Percentiles rank a stretch among this genome's conserved stretches.
These are phyloP conservation scores for Eubasilissa regina DNA, from an alignment of 1,140 invertebrate species.

Conservation along the genomic window DNA sequence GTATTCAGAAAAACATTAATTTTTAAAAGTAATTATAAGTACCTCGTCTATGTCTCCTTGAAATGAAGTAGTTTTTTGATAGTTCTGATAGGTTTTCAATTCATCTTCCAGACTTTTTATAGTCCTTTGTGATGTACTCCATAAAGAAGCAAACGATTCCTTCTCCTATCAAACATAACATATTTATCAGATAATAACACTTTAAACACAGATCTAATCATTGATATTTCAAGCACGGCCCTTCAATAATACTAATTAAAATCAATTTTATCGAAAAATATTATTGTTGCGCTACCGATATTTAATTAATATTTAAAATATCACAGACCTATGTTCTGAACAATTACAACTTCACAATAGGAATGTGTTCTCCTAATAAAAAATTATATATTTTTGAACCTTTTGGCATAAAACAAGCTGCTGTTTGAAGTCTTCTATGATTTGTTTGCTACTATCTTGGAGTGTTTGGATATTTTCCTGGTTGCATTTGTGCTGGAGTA, in stretches of 20 bases:
- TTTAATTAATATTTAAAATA: too few relatives aligned
- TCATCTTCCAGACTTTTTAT: constrained; percentile 74
- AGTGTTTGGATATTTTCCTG: constrained; percentile 58
- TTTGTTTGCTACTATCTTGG: constrained; percentile 62
- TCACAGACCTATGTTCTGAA: too few relatives aligned
- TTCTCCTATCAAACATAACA: constrained; percentile 68
- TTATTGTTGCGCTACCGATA: too few relatives aligned
- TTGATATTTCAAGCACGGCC: too few relatives aligned
- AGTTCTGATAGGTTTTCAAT: constrained; percentile 69
- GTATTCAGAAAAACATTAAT: too few relatives aligned
- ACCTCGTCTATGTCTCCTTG: constrained; percentile 64
- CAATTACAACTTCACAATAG: too few relatives aligned
- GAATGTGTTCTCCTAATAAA: too few relatives aligned
- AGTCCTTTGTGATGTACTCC: constrained; percentile 75
- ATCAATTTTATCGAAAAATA: too few relatives aligned
- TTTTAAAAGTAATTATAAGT: too few relatives aligned
- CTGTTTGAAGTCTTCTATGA: constrained; percentile 64
- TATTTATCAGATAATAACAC: neutral
- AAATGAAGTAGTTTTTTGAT: constrained; percentile 61
- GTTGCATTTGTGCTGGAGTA: constrained; percentile 66
- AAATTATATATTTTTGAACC: constrained; percentile 62
- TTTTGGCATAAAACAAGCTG: constrained; percentile 66
- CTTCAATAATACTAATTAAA: too few relatives aligned
- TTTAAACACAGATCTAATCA: too few relatives aligned
- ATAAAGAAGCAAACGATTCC: constrained; percentile 74